Conservation (phyloP, 1,140 invertebrate species). For the Mamestra configurata region DNA sequence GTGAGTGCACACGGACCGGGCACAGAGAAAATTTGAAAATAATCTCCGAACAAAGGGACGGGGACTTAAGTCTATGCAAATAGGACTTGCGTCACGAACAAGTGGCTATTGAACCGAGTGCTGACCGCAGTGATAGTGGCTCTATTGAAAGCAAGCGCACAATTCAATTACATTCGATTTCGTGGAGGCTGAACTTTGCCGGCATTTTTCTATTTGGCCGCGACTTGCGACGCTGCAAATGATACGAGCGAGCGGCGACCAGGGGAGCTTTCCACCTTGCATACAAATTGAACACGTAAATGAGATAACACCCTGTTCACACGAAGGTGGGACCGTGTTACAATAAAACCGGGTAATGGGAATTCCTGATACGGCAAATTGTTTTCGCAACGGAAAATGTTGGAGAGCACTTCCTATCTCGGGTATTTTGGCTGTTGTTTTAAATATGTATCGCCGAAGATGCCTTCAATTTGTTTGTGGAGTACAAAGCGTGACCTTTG, state of each 20-base stretch:
- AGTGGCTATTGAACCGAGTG: slow-evolving; percentile 46
- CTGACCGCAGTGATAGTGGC: slow-evolving; percentile 55
- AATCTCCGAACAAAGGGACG: slow-evolving; percentile 41
- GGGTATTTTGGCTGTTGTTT: slow-evolving; percentile 43
- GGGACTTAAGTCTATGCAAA: slow-evolving; percentile 49
- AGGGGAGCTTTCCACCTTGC: slow-evolving; percentile 75
- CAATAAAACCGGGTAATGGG: slow-evolving; percentile 64
- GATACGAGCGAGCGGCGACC: slow-evolving; percentile 61
- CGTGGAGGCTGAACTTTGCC: slow-evolving; percentile 20
- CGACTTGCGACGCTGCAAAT: slow-evolving; percentile 57
- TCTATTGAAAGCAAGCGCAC: slow-evolving; percentile 59
- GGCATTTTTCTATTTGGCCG: slow-evolving; percentile 43
- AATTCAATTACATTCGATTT: slow-evolving; percentile 65
- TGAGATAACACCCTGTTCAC: slow-evolving; percentile 73
- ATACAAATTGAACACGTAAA: slow-evolving; percentile 82
- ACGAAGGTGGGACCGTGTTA: slow-evolving; percentile 56
- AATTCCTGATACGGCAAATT: slow-evolving; percentile 68
- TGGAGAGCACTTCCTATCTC: slow-evolving; percentile 45
- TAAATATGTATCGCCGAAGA: slow-evolving; percentile 42
- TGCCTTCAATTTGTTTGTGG: background rate
- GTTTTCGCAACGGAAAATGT: slow-evolving; percentile 65
- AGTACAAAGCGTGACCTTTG: slow-evolving; percentile 28
- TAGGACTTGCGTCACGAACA: slow-evolving; percentile 46
- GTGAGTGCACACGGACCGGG: background rate
- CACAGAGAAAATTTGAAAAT: slow-evolving; percentile 40